Base-by-base conservation (phyloP, 2,888 invertebrate genomes). In the Drosophila pegasa region DNA sequence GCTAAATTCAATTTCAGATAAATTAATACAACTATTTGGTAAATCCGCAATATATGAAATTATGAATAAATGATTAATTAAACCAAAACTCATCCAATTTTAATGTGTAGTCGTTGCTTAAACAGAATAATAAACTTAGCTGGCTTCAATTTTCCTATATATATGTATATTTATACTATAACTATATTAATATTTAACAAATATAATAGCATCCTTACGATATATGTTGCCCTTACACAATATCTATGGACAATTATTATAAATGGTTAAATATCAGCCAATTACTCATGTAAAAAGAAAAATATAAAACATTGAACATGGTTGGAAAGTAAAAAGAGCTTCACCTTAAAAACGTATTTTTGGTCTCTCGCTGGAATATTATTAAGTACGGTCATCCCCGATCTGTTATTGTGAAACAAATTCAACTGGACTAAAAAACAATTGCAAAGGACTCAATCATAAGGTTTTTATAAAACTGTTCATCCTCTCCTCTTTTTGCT, bases 1-100 rank as follows among this genome's bases (percentile, higher is more conserved):
- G 63, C 52, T 75, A n/a, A 63, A 66, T 63, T 75, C 59, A 57
- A 75, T 71, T 52, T 58, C 51, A 74, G 38, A 45, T n/a, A n/a
- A 54, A 25, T 54, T 51, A 40, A 58, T 51, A 22, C n/a, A 47
- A 67, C 35, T 35, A 37, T 57, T 58, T 54, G 56, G 12, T 54
- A 41, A 63, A 57, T 48, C 47, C 35, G 47, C 64, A 64, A 18
- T 38, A 9, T 43, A 63, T 51, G 9, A 50, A 40, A 55, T 35
- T 25, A 35, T 40, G 25, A 48, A 54, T 16, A 31, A 50, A 54
- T 35, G 20, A 31, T 18, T 51, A 22, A 52, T 45, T 12, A 55
- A 25, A 38, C 2, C 38, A 38, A 58, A 37, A 16, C 47, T 18
- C 20, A 20, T 25, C 0, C 22, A 50, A 61, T 58, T 58, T 55